These are phyloP conservation scores for Limnothrissa miodon DNA, from an alignment of 2,113 vertebrate genomes.

Conservation along the genomic window DNA sequence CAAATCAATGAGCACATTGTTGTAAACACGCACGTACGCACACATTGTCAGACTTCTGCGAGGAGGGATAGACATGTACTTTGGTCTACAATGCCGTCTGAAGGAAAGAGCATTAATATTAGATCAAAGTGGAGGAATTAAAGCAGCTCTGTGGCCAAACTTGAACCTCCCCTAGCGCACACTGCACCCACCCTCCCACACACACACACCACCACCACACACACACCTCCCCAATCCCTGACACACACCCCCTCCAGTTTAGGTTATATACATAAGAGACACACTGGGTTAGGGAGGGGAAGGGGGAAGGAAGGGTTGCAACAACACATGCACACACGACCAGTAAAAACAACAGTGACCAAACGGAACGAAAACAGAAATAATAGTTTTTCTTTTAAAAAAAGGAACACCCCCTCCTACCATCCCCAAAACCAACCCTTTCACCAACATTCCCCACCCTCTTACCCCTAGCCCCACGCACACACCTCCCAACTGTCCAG, in stretches of 20 bases:
- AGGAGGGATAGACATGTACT: slow-evolving; percentile 59
- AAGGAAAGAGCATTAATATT: slow-evolving; percentile 17
- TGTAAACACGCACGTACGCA: slow-evolving; percentile 62
- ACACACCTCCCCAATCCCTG: background rate
- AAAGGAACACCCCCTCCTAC: slow-evolving; percentile 64
- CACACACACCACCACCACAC: background rate
- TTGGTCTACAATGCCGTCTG: slow-evolving; percentile 14
- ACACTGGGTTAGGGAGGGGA: slow-evolving; percentile 35
- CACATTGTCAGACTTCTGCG: slow-evolving; percentile 50
- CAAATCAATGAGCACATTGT: slow-evolving; percentile 65
- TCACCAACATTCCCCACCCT: slow-evolving; percentile 12
- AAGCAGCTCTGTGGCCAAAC: background rate
- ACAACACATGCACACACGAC: slow-evolving; percentile 78
- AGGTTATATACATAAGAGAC: slow-evolving; percentile 73
- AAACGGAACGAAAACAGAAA: slow-evolving; percentile 40
- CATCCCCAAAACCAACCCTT: slow-evolving; percentile 51
- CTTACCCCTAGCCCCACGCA: slow-evolving; percentile 58
- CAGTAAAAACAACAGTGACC: slow-evolving; percentile 74
- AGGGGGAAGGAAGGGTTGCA: slow-evolving; percentile 54
- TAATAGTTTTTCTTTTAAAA: slow-evolving; percentile 19
- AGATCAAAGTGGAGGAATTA: slow-evolving; percentile 18
- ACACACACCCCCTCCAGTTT: slow-evolving; percentile 52
- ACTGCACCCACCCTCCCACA: slow-evolving; percentile 43
- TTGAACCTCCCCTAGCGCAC: slow-evolving; percentile 58
- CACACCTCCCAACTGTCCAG: slow-evolving; percentile 55